These are phyloP conservation scores for Belonocnema kinseyi DNA, from an alignment of 1,140 invertebrate genomes.

Conservation along the genomic window DNA sequence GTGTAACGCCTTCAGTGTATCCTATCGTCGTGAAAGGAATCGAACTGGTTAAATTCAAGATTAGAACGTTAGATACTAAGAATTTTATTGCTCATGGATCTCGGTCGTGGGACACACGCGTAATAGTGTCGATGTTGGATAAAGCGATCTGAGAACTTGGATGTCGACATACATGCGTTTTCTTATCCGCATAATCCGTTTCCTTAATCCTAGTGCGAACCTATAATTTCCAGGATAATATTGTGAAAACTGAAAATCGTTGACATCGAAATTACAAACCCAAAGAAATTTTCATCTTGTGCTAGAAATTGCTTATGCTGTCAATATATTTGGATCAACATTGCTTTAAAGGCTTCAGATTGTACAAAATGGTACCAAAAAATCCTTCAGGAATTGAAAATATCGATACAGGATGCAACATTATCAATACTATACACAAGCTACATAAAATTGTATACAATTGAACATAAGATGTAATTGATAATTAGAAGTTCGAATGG, in stretches of 20 bases:
- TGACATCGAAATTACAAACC: neutral
- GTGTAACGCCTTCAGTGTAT: neutral
- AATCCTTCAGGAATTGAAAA: no score
- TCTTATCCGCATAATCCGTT: slow-evolving; percentile 11
- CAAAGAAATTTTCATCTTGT: neutral
- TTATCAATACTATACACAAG: no score
- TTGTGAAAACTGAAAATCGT: slow-evolving; percentile 14
- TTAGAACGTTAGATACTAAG: neutral
- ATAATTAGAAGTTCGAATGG: no score
- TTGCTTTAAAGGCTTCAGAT: neutral
- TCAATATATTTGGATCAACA: neutral
- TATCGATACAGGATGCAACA: no score
- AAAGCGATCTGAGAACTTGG: neutral
- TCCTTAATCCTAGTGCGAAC: neutral
- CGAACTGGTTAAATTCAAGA: slow-evolving; percentile 1
- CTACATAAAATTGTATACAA: no score
- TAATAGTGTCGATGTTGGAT: neutral
- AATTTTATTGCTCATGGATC: slow-evolving; percentile 3
- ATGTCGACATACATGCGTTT: neutral
- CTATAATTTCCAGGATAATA: slow-evolving; percentile 15
- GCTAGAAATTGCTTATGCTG: neutral
- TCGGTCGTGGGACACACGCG: slow-evolving; percentile 5
- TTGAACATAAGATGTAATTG: no score
- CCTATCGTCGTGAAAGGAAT: neutral
- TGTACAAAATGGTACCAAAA: no score